A percentile compares a stretch with the other conserved stretches of the same genome.
phyloP scores from a whole-genome alignment of 2,888 invertebrate genomes.

The Agrotis puta region DNA sequence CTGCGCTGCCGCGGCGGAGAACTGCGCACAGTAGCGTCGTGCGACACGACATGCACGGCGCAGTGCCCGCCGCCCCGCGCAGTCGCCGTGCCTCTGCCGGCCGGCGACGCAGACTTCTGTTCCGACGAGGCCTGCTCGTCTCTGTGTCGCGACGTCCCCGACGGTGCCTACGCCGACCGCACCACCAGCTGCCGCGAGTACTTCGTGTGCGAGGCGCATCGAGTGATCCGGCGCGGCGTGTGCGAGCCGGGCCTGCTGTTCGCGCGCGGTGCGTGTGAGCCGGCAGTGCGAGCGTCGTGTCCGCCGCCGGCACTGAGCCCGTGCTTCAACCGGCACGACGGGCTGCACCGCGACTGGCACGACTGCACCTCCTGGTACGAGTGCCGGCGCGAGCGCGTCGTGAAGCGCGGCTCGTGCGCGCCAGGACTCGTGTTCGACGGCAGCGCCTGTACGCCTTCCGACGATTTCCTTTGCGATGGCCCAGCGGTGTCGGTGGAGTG shows the following conservation, averaged over 20 bases:
- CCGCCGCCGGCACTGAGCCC: constrained; percentile 85
- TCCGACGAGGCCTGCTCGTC: constrained; percentile 87
- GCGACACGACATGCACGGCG: constrained; percentile 74
- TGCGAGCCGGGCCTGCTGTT: constrained; percentile 90
- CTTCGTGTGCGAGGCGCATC: constrained; percentile 90
- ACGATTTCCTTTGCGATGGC: constrained; percentile 85
- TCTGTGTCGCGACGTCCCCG: constrained; percentile 87
- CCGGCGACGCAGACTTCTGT: constrained; percentile 89
- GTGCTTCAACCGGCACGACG: constrained; percentile 86
- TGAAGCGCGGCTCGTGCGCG: constrained; percentile 86
- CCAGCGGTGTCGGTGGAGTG: constrained; percentile 85
- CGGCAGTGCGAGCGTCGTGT: constrained; percentile 83
- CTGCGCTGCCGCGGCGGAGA: constrained; percentile 88
- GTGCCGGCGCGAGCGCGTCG: constrained; percentile 86
- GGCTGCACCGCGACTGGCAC: constrained; percentile 85
- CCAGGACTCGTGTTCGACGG: constrained; percentile 89
- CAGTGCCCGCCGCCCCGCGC: constrained; percentile 85
- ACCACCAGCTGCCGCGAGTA: constrained; percentile 90
- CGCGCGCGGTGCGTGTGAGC: constrained; percentile 88
- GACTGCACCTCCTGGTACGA: constrained; percentile 88
- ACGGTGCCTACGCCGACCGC: constrained; percentile 91
- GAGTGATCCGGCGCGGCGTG: constrained; percentile 89
- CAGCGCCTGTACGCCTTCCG: constrained; percentile 80
- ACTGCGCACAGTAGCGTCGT: constrained; percentile 81
- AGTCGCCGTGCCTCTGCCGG: constrained; percentile 85